phyloP scores from a whole-genome alignment of 2,797 vertebrate genomes.

The Chrosomus eos region DNA sequence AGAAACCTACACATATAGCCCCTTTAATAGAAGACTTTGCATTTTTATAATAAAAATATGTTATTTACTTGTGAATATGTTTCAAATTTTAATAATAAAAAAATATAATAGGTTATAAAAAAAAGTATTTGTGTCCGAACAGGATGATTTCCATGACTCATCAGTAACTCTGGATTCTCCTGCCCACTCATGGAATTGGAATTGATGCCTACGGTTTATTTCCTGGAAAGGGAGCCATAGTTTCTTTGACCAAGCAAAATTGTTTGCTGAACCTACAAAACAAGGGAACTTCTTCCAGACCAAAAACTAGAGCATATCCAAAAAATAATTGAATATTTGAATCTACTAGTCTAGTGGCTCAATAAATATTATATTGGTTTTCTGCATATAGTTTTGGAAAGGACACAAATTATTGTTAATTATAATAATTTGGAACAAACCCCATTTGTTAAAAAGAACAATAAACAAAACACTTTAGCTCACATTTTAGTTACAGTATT shows the following conservation, averaged over 20 bases:
- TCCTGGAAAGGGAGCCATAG: not conserved
- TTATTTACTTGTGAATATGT: not conserved
- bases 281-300: not conserved
- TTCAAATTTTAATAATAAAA: no score
- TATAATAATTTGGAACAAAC: not conserved
- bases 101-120: no score
- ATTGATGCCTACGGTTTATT: conserved; percentile 2
- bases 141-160: not conserved
- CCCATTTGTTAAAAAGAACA: not conserved
- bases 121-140: not conserved
- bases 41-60: not conserved
- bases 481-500: not conserved
- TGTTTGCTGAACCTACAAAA: not conserved
- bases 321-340: not conserved
- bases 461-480: not conserved
- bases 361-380: not conserved
- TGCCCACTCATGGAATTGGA: conserved; percentile 12
- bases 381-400: not conserved
- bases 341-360: not conserved
- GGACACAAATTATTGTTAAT: not conserved
- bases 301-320: not conserved
- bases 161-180: not conserved
- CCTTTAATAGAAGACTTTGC: no score
- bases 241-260: not conserved
- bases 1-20: no score